A percentile compares a stretch with the other conserved stretches of the same genome.
These are phyloP conservation scores for Pollicipes pollicipes DNA, from an alignment of 1,140 invertebrate genomes.

Conservation along the genomic window DNA sequence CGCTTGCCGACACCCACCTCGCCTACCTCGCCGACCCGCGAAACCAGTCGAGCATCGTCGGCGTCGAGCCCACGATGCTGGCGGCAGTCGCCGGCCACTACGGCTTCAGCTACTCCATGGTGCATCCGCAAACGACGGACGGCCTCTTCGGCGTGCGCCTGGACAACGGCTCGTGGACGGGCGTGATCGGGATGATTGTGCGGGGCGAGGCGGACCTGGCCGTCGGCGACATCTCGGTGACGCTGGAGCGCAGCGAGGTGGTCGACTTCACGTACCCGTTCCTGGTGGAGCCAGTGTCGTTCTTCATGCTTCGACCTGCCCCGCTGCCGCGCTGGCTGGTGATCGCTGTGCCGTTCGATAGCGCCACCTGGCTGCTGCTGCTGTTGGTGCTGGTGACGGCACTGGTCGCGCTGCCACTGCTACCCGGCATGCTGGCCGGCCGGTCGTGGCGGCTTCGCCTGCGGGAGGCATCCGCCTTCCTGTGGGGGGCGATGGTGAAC, in stretches of 20 bases:
- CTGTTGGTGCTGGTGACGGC: not conserved
- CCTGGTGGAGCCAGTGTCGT: not conserved
- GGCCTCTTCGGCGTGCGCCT: not conserved
- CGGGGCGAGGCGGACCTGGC: slow-evolving; percentile 9
- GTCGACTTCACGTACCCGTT: slow-evolving; percentile 10
- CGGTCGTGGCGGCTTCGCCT: no score
- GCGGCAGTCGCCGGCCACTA: not conserved
- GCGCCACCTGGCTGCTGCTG: not conserved
- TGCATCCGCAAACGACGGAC: not conserved
- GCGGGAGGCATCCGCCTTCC: not conserved
- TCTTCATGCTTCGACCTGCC: not conserved
- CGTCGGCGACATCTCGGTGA: slow-evolving; percentile 13
- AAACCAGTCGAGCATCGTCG: not conserved
- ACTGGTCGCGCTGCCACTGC: no score
- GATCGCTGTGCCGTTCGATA: not conserved
- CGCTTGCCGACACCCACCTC: not conserved
- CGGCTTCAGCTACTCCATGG: not conserved
- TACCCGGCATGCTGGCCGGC: no score
- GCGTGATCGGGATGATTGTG: slow-evolving; percentile 14
- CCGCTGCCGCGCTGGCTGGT: not conserved
- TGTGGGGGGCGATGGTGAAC: no score
- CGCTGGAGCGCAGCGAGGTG: slow-evolving; percentile 10
- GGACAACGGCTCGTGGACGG: slow-evolving; percentile 13
- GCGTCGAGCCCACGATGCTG: not conserved
- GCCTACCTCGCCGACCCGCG: not conserved